Base-by-base conservation (phyloP, 1,140 invertebrate species). In the Trinorchestia longiramus region DNA sequence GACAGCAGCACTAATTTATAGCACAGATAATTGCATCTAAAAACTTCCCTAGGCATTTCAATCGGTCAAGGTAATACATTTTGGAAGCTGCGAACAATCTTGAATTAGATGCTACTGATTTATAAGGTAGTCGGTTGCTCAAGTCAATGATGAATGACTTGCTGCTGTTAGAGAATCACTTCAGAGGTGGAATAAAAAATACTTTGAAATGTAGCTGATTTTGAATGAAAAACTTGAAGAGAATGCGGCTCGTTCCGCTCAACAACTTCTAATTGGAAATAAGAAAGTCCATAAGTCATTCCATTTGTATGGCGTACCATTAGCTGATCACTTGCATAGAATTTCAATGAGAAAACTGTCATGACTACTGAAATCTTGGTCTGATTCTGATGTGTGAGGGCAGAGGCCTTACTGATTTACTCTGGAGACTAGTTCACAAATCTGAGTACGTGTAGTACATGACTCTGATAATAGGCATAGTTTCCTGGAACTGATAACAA, bases 81-180 rank as follows among this genome's bases (percentile, higher is more conserved):
- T 77, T 11, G 62, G 88, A 42, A 42, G 88, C 43, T 91, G 88
- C 43, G 41, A 91, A 91, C 88, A 91, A 91, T 91, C 88, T 91
- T 91, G 88, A 91, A 91, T 91, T 91, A 91, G 88, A 23, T 43
- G 88, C 43, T 91, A 91, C 43, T 42, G 88, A 91, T 91, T 91
- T 91, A 91, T 28, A 91, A 28, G 88, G 43, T 43, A 91, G 17
- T 42, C 88, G 41, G 28, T 91, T 91, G 41, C 88, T 42, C 41
- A 42, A 91, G 41, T 42, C 43, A 4, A 42, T 91, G 88, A 91
- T 91, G 28, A 42, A 91, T 28, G 88, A 28, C 88, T 91, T 91
- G 19, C 41, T 91, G 88, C 62, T 77, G 62, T 36, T 77, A 77
- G 28, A 36, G 62, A 77, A 77, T 77, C 62, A 77, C 15, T 77